phyloP scores from a whole-genome alignment of 2,797 vertebrate genomes.

The Serranus cabrilla region DNA sequence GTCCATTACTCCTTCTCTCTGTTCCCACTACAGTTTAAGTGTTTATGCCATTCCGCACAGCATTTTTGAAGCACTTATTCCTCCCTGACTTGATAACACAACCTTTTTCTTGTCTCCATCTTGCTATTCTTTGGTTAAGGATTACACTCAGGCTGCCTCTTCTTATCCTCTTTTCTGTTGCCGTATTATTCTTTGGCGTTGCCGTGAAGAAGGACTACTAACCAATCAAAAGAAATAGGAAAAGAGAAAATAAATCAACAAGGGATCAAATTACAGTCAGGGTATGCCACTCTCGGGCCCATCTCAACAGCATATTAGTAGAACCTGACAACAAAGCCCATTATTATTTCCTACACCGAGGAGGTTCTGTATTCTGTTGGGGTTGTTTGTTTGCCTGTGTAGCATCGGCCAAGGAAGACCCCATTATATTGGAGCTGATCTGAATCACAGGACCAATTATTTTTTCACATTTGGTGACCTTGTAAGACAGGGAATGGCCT shows the following conservation, averaged over 20 bases:
- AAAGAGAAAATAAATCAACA: background rate
- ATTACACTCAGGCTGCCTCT: background rate
- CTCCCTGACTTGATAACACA: background rate
- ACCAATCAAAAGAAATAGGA: background rate
- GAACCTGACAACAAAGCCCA: background rate
- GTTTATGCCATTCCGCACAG: conserved; percentile 25
- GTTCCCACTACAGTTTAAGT: conserved; percentile 25
- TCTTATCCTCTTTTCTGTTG: background rate
- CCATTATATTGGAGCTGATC: no score
- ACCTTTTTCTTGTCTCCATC: background rate
- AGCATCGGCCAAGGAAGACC: no score
- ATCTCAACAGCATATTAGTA: background rate
- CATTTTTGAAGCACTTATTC: conserved; percentile 26
- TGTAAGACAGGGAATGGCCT: no score
- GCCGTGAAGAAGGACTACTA: background rate
- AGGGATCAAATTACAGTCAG: background rate
- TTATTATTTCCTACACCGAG: background rate
- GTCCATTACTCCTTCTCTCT: conserved; percentile 39
- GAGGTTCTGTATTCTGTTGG: no score
- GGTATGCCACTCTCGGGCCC: background rate
- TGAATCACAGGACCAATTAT: no score
- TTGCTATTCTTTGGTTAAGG: background rate
- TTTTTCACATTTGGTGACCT: no score
- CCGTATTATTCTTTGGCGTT: background rate
- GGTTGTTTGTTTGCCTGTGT: no score